Percentiles rank a stretch among this genome's conserved stretches.
phyloP scores from a whole-genome alignment of 2,888 invertebrate genomes.

The Cephonodes hylas region DNA sequence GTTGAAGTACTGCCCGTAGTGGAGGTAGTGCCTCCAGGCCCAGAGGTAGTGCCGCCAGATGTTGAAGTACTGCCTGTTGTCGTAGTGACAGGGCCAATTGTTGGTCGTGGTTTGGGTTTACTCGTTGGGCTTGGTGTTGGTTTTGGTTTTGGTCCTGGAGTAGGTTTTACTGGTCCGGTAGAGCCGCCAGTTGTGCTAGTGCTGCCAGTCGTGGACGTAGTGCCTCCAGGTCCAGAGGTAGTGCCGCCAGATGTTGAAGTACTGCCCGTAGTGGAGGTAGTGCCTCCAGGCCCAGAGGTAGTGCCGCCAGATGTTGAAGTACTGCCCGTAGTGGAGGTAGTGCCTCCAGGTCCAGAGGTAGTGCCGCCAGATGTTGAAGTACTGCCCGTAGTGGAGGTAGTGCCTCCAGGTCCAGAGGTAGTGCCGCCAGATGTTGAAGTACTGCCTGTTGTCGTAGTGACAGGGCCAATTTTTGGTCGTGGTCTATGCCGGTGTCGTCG shows the following conservation, averaged over 20 bases:
- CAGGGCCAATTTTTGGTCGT: neutral
- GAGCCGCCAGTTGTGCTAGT: neutral
- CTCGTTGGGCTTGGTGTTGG: too few relatives aligned
- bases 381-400: neutral
- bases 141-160: too few relatives aligned
- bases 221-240: neutral
- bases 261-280: neutral
- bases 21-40: too few relatives aligned
- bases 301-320: neutral
- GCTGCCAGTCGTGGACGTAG: neutral
- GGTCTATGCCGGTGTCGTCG: neutral
- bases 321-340: neutral
- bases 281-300: neutral
- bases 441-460: neutral
- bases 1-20: too few relatives aligned
- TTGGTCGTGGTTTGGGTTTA: too few relatives aligned
- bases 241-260: neutral
- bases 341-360: neutral
- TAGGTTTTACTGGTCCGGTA: too few relatives aligned
- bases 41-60: too few relatives aligned
- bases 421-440: neutral
- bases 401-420: neutral
- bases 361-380: neutral
- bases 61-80: too few relatives aligned
- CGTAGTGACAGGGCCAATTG: too few relatives aligned